These are phyloP conservation scores for Ornithoptera priamus DNA, from an alignment of 2,888 invertebrate genomes.

Conservation along the genomic window DNA sequence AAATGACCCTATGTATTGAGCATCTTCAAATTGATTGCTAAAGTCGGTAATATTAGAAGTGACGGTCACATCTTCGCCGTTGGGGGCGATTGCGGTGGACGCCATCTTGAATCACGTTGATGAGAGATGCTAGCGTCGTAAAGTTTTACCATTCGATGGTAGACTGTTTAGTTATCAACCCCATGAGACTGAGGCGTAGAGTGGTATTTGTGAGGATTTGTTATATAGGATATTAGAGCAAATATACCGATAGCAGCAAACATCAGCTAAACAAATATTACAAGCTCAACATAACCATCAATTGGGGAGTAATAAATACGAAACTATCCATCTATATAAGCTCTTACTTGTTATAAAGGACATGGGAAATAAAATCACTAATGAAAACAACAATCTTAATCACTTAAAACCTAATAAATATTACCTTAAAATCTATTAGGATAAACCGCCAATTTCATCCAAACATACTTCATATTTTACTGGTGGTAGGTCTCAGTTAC, in stretches of 20 bases:
- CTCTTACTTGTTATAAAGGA: no score
- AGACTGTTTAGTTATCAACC: not conserved
- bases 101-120: not conserved
- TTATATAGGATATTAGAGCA: not conserved
- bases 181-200: not conserved
- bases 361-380: no score
- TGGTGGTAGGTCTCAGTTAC: no score
- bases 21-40: not conserved
- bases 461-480: no score
- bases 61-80: not conserved
- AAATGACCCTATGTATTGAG: not conserved
- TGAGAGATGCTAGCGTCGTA: not conserved
- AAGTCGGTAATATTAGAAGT: not conserved
- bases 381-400: no score
- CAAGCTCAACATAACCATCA: no score
- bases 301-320: no score
- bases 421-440: no score
- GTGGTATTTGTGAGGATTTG: slow-evolving; percentile 2
- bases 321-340: no score
- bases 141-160: not conserved
- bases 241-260: not conserved
- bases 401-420: no score
- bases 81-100: not conserved
- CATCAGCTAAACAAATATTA: no score
- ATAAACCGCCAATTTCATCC: no score